phyloP scores from a whole-genome alignment of 2,888 invertebrate genomes.

The Laothoe populi region DNA sequence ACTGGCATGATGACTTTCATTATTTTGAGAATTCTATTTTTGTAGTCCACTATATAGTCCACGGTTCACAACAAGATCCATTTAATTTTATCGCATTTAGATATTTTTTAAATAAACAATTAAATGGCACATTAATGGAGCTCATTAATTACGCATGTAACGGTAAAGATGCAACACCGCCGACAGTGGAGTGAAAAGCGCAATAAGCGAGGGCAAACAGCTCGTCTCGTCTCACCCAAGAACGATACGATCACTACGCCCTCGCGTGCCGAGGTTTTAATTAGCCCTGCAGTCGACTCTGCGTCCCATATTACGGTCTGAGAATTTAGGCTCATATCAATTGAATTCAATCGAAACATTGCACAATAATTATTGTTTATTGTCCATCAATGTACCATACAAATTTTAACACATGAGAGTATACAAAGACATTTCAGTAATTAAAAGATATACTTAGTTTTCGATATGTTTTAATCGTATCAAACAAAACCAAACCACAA shows the following conservation, averaged over 20 bases:
- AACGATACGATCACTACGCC: constrained; percentile 38
- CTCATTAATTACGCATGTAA: constrained; percentile 25
- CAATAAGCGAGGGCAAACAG: constrained; percentile 48
- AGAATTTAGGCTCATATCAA: constrained; percentile 18
- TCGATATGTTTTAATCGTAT: too few relatives aligned
- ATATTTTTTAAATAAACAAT: constrained; percentile 13
- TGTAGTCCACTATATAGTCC: too few relatives aligned
- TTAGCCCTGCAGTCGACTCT: constrained; percentile 51
- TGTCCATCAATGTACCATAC: neutral
- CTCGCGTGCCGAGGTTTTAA: constrained; percentile 60
- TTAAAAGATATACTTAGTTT: neutral
- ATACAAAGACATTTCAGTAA: neutral
- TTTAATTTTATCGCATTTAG: neutral
- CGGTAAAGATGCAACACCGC: constrained; percentile 16
- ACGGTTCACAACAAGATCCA: neutral
- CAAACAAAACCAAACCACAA: too few relatives aligned
- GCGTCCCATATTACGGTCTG: constrained; percentile 30
- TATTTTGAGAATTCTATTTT: too few relatives aligned
- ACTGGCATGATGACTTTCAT: too few relatives aligned
- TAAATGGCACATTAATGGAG: constrained; percentile 10
- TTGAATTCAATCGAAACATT: neutral
- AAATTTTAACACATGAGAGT: too few relatives aligned
- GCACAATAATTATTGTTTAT: neutral
- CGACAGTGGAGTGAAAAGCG: constrained; percentile 45
- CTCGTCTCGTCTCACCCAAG: constrained; percentile 38